Base-by-base conservation (phyloP, 2,888 invertebrate species). In the Eutolmus rufibarbis region DNA sequence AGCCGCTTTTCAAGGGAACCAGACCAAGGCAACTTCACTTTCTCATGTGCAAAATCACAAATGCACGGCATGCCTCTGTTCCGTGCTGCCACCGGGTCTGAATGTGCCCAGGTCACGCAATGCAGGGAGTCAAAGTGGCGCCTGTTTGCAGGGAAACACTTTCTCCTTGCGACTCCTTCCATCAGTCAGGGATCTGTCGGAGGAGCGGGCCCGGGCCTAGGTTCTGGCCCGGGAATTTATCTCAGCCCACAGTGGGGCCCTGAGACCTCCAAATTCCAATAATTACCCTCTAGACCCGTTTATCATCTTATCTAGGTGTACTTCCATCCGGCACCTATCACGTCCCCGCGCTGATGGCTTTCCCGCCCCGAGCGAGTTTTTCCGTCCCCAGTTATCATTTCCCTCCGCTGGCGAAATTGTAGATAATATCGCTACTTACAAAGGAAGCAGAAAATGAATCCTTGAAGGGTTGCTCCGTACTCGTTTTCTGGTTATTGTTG, bases 51-150 rank as follows among this genome's bases (percentile, higher is more conserved):
- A 82, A 82, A 82, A 37, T 57, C 57, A 66, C 57, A 9, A 82
- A 57, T 82, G 82, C 82, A 82, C 16, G 66, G 57, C 57, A 37
- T 81, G 34, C 51, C 46, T 37, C 31, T 31, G 81, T n/a, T 37
- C 31, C 51, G 81, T n/a, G 37, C 56, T 66, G 34, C 82, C 51
- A 37, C 28, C 9, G 12, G 23, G 74, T 85, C 74, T 74, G 37
- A 74, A 85, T 85, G 74, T 74, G 74, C 43, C 23, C 23, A 74
- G 85, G 85, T 74, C 85, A 85, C 85, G 85, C 85, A 85, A 85
- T 85, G 85, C 74, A 85, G 85, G 34, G 74, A 85, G 85, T 34
- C 85, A 16, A 31, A 74, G 19, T 14, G 85, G 85, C 85, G 85
- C 85, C 85, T 46, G 1, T 74, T 85, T 74, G 43, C 74, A 43